Evolutionary conservation across 2,888 invertebrate species (phyloP), one percentile per base, ranked within the genome.

Genomic region (Petrophora chlorosata): DNA sequence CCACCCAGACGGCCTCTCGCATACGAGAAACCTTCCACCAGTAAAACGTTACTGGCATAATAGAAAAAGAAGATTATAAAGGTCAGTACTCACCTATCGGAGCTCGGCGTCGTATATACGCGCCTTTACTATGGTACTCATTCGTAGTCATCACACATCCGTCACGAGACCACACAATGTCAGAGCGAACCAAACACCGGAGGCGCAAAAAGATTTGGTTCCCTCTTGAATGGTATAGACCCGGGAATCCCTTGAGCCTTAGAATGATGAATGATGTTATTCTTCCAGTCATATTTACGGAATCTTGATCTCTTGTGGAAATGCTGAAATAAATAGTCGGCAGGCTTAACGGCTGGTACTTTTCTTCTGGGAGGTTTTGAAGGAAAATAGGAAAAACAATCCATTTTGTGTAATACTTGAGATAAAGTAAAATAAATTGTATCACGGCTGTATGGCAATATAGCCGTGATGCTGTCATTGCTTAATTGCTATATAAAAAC

Each of bases 211-310:
- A 83, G 85, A 83, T 85, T 84, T 80, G 77, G 81, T 79, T 79
- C 75, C 76, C 64, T 78, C 76, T 58, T 76, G 80, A 78, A 82
- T 77, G 71, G 76, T 70, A 73, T 70, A 70, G 73, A 70, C 70
- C 67, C 71, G 69, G 57, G 68, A 79, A 84, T 85, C 87, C 83
- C 82, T 79, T 82, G 82, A 85, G 83, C 84, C 75, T 65, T 61
- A 61, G 70, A 62, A 77, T 85, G 87, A 87, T 85, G 80, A 82
- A 87, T 87, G 84, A 76, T 82, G 82, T 82, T 83, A 79, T 85
- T 82, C 84, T 79, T 79, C 78, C 79, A 80, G 74, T 76, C 79
- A 76, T 76, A 78, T 81, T 81, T 80, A 79, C 66, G 59, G 70
- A 67, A 68, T 64, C 72, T 67, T 73, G 77, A 81, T 80, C 79